Conservation (phyloP, 2,113 vertebrate genomes). For the Ochotona curzoniae region DNA sequence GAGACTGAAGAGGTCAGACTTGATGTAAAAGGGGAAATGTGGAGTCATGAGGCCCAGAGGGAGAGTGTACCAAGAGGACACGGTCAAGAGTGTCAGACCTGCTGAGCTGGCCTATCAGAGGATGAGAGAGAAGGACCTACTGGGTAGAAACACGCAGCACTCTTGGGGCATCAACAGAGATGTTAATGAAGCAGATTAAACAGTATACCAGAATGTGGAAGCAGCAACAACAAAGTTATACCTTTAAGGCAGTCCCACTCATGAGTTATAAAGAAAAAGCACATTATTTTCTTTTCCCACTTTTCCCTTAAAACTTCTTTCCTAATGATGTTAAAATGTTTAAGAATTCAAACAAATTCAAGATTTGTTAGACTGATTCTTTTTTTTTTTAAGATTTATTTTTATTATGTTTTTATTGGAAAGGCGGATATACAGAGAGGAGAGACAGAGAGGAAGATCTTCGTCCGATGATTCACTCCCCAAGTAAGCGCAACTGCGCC, state of each 20-base stretch:
- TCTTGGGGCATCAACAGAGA: not conserved
- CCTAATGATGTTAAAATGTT: not conserved
- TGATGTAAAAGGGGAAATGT: not conserved
- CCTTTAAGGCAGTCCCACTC: not conserved
- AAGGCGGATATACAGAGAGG: too few relatives aligned
- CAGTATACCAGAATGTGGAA: not conserved
- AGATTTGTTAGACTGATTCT: too few relatives aligned
- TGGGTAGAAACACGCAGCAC: not conserved
- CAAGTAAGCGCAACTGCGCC: too few relatives aligned
- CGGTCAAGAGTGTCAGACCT: not conserved
- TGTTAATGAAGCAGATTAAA: not conserved
- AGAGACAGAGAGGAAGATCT: too few relatives aligned
- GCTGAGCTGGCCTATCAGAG: not conserved
- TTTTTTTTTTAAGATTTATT: too few relatives aligned
- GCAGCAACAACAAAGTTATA: not conserved
- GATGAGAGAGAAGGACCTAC: not conserved
- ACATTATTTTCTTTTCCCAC: not conserved
- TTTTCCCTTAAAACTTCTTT: not conserved
- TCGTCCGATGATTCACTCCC: too few relatives aligned
- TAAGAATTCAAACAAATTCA: too few relatives aligned
- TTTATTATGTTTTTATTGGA: too few relatives aligned
- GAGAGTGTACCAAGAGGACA: not conserved
- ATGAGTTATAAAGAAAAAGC: not conserved
- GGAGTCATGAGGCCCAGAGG: not conserved
- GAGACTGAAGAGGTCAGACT: not conserved